These are phyloP conservation scores for Oscheius sp. DNA, from an alignment of 2,888 invertebrate species.

Conservation along the genomic window DNA sequence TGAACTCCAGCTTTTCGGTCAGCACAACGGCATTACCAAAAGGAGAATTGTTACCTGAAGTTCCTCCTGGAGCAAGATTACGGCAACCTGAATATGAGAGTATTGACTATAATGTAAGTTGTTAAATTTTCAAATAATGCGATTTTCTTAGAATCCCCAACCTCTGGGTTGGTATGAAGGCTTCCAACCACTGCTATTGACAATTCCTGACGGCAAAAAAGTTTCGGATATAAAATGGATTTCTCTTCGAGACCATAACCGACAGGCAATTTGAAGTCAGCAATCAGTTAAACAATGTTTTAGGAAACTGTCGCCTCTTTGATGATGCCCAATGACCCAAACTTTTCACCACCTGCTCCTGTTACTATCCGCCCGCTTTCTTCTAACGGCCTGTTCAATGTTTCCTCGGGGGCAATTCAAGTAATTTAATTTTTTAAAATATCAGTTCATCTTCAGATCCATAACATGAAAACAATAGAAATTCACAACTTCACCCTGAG, in stretches of 20 bases:
- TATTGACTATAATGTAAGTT: conserved; percentile 42
- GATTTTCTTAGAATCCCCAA: conserved; percentile 38
- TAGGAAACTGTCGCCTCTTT: conserved; percentile 65
- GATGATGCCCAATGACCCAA: conserved; percentile 67
- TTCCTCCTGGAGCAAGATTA: conserved; percentile 44
- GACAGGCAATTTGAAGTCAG: too few relatives aligned
- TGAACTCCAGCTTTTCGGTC: conserved; percentile 29
- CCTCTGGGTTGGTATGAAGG: conserved; percentile 70
- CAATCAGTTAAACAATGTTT: too few relatives aligned
- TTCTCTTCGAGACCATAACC: conserved; percentile 68
- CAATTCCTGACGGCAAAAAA: conserved; percentile 60
- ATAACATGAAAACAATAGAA: conserved; percentile 71
- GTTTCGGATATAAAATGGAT: conserved; percentile 68
- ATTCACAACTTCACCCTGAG: conserved; percentile 66
- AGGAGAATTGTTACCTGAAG: neutral
- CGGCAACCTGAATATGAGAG: conserved; percentile 50
- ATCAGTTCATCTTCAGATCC: conserved; percentile 52
- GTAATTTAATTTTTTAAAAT: conserved; percentile 34
- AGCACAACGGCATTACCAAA: neutral
- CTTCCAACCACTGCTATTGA: conserved; percentile 68
- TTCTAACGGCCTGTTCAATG: conserved; percentile 57
- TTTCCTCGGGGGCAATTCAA: conserved; percentile 66
- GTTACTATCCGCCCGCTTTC: conserved; percentile 61
- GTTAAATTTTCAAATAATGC: neutral
- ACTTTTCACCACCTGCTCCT: conserved; percentile 62